Evolutionary conservation across 2,888 invertebrate species (phyloP).

Genomic region (Pherbina coryleti): DNA sequence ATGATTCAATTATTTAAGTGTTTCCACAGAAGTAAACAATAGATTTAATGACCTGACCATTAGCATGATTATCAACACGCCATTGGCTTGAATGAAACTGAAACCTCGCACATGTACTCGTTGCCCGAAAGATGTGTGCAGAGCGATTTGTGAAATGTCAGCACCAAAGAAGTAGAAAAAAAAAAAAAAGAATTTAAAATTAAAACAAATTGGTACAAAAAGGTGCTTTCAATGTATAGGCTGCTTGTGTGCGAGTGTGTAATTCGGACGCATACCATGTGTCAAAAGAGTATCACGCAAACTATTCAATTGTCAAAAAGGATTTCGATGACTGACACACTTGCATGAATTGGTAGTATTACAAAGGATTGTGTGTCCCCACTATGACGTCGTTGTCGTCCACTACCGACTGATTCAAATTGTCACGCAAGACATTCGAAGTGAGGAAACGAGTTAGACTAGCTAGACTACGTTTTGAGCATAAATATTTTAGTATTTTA

Average conservation of each 20-base stretch:
- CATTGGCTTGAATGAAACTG: too few species aligned
- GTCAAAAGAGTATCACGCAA: slow-evolving; percentile 19
- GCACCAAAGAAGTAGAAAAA: too few species aligned
- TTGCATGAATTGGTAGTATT: not conserved
- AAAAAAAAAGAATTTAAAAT: not conserved
- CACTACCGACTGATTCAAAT: not conserved
- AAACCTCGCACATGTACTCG: too few species aligned
- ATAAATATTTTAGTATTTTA: slow-evolving; percentile 62
- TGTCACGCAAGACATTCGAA: slow-evolving; percentile 19
- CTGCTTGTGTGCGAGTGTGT: not conserved
- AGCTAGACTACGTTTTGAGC: slow-evolving; percentile 13
- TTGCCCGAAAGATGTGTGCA: too few species aligned
- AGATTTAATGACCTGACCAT: too few species aligned
- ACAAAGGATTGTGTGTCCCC: not conserved
- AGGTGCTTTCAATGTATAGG: not conserved
- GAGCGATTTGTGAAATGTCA: too few species aligned
- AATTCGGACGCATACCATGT: too few species aligned
- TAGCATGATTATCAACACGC: too few species aligned
- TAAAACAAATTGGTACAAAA: not conserved
- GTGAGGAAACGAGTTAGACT: slow-evolving; percentile 2
- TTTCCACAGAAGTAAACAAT: too few species aligned
- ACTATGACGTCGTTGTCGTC: not conserved
- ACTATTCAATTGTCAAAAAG: slow-evolving; percentile 19
- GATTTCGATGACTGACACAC: slow-evolving; percentile 33
- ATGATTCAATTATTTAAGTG: slow-evolving; percentile 40